Evolutionary conservation across 2,888 invertebrate genomes (phyloP), one percentile per base, ranked within the genome.

Genomic region (Malthinus seriepunctatus): DNA sequence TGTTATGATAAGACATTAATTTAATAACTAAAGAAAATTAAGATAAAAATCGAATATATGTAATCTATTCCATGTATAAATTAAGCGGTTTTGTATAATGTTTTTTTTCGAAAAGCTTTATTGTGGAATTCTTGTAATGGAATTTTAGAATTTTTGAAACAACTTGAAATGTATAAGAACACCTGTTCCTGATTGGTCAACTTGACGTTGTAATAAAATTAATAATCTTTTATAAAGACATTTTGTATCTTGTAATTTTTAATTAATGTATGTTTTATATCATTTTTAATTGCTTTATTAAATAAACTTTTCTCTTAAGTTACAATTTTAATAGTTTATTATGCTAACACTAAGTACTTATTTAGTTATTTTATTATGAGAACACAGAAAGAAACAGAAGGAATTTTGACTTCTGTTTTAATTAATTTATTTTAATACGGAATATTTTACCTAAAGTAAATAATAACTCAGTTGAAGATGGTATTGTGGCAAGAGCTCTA

Each of bases 111-210:
- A 23, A 62, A 69, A 70, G 60, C 64, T 69, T 68, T 62, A 62
- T 69, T 70, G 68, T 67, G 66, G 70, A 64, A 71, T 75, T 74
- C 76, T 68, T 61, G 68, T 74, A 76, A 75, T 68, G 69, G 63
- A 74, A 73, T 71, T 72, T 73, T 72, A 60, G 72, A 71, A 74
- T 74, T 71, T 71, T 71, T 72, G 57, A 69, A 73, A 73, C 74
- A 74, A 74, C 74, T 75, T 74, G 72, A 70, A 72, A 73, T 66
- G 69, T 63, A 48, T 23, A 23, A 51, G 66, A 68, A 73, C 72
- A 72, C 71, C 71, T 72, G 72, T 73, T 71, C 62, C 23, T 56
- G 49, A 46, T 38, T 39, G 56, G 61, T 66, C 63, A 63, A 65
- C 66, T 67, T 67, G 71, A 72, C 71, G 68, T 71, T 72, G 72